These are phyloP conservation scores for Hormaphis cornu DNA, from an alignment of 1,140 invertebrate genomes.

Conservation along the genomic window DNA sequence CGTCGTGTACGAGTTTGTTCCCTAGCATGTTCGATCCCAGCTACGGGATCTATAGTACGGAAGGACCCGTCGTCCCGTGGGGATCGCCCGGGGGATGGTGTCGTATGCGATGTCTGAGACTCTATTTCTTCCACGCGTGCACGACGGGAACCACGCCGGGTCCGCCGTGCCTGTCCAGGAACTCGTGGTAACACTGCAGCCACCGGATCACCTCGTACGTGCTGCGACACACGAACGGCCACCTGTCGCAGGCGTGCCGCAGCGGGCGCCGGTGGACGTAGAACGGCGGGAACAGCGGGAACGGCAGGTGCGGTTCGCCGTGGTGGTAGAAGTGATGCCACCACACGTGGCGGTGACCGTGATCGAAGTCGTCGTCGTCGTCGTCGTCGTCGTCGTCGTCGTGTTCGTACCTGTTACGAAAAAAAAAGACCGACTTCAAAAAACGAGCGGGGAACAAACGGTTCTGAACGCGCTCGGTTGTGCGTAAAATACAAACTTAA, in stretches of 20 bases:
- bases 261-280: not conserved
- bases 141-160: not conserved
- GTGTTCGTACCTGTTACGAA: not conserved
- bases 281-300: not conserved
- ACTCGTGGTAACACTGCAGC: constrained; percentile 23
- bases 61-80: too few relatives aligned
- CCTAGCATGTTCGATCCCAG: too few relatives aligned
- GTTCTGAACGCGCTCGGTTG: too few relatives aligned
- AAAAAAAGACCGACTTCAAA: too few relatives aligned
- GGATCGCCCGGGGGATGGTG: too few relatives aligned
- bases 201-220: constrained; percentile 1
- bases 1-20: too few relatives aligned
- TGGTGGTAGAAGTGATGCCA: not conserved
- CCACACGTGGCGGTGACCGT: not conserved
- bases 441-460: too few relatives aligned
- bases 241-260: not conserved
- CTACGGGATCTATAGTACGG: too few relatives aligned
- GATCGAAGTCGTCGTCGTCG: not conserved
- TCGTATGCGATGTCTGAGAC: too few relatives aligned
- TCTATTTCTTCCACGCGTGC: not conserved
- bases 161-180: not conserved
- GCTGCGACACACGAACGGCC: constrained; percentile 3
- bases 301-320: not conserved
- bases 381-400: not conserved
- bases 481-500: too few relatives aligned